Evolutionary conservation across 2,113 vertebrate genomes (phyloP), one percentile per base, ranked within the genome.

Genomic region (Xenopus borealis): DNA sequence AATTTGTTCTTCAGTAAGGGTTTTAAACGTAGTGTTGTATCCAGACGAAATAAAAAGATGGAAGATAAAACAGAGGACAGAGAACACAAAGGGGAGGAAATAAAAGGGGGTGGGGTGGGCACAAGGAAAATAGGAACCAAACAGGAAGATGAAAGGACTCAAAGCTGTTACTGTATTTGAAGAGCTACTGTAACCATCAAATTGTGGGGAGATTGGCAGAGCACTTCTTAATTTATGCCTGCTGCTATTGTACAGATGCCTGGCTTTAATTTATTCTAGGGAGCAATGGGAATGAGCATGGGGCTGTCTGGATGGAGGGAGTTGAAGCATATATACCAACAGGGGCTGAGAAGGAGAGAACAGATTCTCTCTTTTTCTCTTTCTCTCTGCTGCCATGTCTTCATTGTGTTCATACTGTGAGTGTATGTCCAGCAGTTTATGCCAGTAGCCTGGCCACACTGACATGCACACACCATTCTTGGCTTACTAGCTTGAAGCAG

Each of bases 171-270:
- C 66, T 62, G 33, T 27, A 77, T 77, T n/a, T 69, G 66, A 70
- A 64, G 66, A 64, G 61, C 74, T 64, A 64, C 74, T 64, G 59
- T 70, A 70, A 57, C 59, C 50, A 45, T 76, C 73, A 84, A 83
- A 79, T 81, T 84, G 81, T 81, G 75, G 73, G 71, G 80, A 80
- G 79, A 83, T 62, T 84, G 81, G 65, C 45, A 85, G 78, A 79
- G 79, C 78, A 79, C 78, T 80, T 63, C 72, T 81, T 80, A 81
- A 80, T 79, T 83, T 80, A 80, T 81, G 67, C 62, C 67, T 77
- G 59, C 46, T 46, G 27, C 58, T 70, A 77, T 77, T 77, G 74
- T 64, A 64, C 61, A 69, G 67, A 77, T 77, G 59, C 67, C 59
- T 52, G 44, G 74, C 59, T 63, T 64, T 77, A 77, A 77, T 77